Evolutionary conservation across 2,113 vertebrate species (phyloP).

Genomic region (Eulemur rufifrons): DNA sequence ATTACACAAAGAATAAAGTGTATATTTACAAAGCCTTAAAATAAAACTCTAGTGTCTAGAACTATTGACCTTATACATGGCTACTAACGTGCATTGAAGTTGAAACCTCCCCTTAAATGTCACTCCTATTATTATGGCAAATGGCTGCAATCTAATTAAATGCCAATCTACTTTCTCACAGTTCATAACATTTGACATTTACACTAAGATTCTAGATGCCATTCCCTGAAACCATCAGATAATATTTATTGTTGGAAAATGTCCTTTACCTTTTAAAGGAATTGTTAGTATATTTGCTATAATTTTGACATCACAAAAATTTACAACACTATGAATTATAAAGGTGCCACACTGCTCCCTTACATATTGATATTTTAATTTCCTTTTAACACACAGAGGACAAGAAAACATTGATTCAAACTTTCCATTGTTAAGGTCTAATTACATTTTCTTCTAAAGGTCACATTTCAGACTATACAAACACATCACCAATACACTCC

Average conservation of each 20-base stretch:
- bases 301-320: conserved; percentile 40
- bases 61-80: conserved; percentile 52
- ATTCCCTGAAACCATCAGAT: conserved; percentile 72
- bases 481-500: not conserved
- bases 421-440: not conserved
- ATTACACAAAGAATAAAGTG: conserved; percentile 59
- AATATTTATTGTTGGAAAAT: conserved; percentile 73
- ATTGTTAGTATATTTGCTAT: conserved; percentile 1
- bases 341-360: not conserved
- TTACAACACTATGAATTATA: not conserved
- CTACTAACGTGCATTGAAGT: conserved; percentile 69
- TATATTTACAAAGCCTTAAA: conserved; percentile 64
- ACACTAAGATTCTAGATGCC: conserved; percentile 69
- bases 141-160: conserved; percentile 69
- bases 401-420: conserved; percentile 29
- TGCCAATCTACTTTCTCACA: conserved; percentile 70
- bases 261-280: conserved; percentile 64
- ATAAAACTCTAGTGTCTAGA: conserved; percentile 24
- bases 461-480: not conserved
- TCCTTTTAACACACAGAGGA: conserved; percentile 5
- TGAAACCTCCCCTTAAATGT: conserved; percentile 69
- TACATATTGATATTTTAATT: conserved; percentile 28
- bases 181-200: conserved; percentile 77
- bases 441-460: conserved; percentile 12
- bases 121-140: conserved; percentile 66